phyloP scores from a whole-genome alignment of 2,797 vertebrate species.

The Sandelia bainsii region DNA sequence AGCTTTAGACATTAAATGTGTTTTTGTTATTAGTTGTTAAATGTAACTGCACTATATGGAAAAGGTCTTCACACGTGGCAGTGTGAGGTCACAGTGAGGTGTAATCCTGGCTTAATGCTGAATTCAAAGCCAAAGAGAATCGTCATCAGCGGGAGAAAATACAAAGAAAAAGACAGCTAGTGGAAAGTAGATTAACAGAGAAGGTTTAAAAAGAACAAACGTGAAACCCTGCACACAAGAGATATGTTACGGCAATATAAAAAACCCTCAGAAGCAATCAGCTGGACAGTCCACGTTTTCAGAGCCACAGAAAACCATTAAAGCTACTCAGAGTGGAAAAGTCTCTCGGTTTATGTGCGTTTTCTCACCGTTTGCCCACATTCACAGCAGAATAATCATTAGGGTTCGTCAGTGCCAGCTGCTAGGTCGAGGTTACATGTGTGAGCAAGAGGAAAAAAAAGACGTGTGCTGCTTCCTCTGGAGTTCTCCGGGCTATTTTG shows the following conservation, averaged over 20 bases:
- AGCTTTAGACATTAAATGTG: neutral
- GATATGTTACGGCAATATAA: too few relatives aligned
- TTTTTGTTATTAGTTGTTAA: neutral
- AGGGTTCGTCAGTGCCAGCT: neutral
- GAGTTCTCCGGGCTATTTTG: too few relatives aligned
- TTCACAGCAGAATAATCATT: neutral
- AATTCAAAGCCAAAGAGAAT: neutral
- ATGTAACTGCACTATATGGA: neutral
- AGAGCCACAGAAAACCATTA: neutral
- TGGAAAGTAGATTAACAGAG: neutral
- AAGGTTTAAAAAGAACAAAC: neutral
- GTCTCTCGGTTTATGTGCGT: neutral
- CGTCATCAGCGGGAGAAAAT: neutral
- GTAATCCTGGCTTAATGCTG: constrained; percentile 1
- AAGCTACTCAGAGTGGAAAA: neutral
- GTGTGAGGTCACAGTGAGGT: neutral
- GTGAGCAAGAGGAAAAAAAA: neutral
- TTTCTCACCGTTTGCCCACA: neutral
- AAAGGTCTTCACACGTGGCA: neutral
- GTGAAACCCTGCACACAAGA: neutral
- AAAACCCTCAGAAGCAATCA: neutral
- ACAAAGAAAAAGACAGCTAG: neutral
- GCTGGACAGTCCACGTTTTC: neutral
- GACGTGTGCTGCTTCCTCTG: neutral
- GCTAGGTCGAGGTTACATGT: neutral